Base-by-base conservation (phyloP, 2,113 vertebrate species). In the Etheostoma cragini region DNA sequence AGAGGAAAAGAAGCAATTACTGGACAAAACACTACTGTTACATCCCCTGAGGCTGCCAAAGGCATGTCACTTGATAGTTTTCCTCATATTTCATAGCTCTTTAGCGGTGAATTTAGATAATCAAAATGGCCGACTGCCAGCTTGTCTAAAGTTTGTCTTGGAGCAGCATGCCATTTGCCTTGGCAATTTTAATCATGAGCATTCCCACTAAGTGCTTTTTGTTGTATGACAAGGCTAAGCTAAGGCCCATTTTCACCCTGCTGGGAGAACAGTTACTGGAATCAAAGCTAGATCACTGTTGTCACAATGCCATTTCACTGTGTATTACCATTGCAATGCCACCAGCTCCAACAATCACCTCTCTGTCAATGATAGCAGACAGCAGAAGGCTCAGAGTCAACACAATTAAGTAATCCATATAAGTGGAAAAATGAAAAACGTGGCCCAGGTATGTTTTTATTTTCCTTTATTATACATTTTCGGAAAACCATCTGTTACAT, bases 161-260 rank as follows among this genome's bases (percentile, higher is more conserved):
- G 79, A 85, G 75, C 68, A 72, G 83, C 45, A 57, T 64, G 60
- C 69, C 72, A 77, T 80, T 76, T 85, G 80, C 80, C 69, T 80
- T 76, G 71, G 71, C 81, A 33, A 87, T 91, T 89, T 88, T 91
- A 91, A 89, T 91, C 82, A 85, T 88, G 88, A 87, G 86, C 81
- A 88, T 89, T 93, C 58, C 71, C 82, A 61, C 89, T 93, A 92
- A 94, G 92, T 93, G 93, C 92, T 92, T 93, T 93, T 89, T 88
- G 92, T 87, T 90, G 89, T 93, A 86, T 73, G 88, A 90, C 90
- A 89, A 82, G 86, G 85, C 84, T 83, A 76, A 82, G 73, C 81
- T 58, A 69, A 84, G 70, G 78, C 76, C 87, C 79, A 89, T 89
- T 91, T 91, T 90, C 87, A 84, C 85, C 82, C 88, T 68, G 82